phyloP scores from a whole-genome alignment of 2,888 invertebrate species.

The Pemphredon lugubris region DNA sequence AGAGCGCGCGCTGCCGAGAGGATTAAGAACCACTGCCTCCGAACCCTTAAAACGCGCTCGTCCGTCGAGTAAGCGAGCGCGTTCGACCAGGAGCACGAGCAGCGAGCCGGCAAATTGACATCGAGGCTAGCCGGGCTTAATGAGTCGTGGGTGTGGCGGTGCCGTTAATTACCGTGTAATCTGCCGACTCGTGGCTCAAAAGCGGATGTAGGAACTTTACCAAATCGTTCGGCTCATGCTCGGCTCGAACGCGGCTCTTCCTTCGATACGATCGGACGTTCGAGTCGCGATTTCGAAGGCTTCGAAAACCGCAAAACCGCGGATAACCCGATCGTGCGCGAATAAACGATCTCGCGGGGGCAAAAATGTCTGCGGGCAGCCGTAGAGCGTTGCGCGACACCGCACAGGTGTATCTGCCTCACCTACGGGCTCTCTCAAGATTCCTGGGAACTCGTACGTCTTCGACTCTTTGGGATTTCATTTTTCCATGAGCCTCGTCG shows the following conservation, averaged over 20 bases:
- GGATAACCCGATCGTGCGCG: slow-evolving; percentile 63
- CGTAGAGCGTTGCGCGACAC: slow-evolving; percentile 21
- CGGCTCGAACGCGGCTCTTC: neutral
- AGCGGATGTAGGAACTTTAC: slow-evolving; percentile 64
- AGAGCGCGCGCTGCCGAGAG: too few species aligned
- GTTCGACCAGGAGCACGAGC: slow-evolving; percentile 1
- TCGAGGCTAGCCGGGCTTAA: slow-evolving; percentile 31
- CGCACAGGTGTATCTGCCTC: slow-evolving; percentile 37
- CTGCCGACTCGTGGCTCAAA: slow-evolving; percentile 29
- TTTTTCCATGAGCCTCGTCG: too few species aligned
- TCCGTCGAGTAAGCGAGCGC: too few species aligned
- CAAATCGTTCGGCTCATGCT: slow-evolving; percentile 44
- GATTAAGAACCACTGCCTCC: too few species aligned
- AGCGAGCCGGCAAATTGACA: slow-evolving; percentile 41
- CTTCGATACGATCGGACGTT: neutral
- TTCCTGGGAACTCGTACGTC: slow-evolving; percentile 1
- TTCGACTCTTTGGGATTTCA: neutral
- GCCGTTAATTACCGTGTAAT: slow-evolving; percentile 61
- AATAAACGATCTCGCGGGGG: slow-evolving; percentile 53
- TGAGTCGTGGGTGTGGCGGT: slow-evolving; percentile 53
- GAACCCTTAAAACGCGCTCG: too few species aligned
- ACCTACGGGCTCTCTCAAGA: neutral
- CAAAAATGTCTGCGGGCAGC: slow-evolving; percentile 50
- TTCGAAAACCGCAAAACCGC: slow-evolving; percentile 37
- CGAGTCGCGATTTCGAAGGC: slow-evolving; percentile 9